Percentiles rank a stretch among this genome's conserved stretches.
These are phyloP conservation scores for Nemotelus pantherinus DNA, from an alignment of 2,888 invertebrate species.

Conservation along the genomic window DNA sequence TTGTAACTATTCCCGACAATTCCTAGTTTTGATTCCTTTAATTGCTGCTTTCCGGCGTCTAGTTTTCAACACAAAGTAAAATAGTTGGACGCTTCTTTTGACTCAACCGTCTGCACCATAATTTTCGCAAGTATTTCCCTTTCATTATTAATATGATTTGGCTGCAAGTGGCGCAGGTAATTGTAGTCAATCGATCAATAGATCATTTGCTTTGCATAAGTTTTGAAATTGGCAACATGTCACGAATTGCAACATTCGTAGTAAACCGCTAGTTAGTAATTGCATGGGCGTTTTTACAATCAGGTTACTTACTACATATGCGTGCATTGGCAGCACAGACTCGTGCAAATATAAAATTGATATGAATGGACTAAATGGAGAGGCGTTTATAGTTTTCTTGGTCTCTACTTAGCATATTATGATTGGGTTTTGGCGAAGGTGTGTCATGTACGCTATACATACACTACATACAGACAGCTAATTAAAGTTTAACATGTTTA, in stretches of 20 bases:
- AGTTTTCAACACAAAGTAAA: neutral
- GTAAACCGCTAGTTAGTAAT: constrained; percentile 8
- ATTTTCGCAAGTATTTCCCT: constrained; percentile 8
- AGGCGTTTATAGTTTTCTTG: too few species aligned
- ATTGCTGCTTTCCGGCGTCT: neutral
- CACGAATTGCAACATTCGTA: constrained; percentile 18
- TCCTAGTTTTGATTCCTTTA: neutral
- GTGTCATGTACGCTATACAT: too few species aligned
- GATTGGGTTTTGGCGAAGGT: too few species aligned
- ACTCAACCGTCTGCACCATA: neutral
- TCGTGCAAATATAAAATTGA: too few species aligned
- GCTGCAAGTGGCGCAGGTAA: neutral
- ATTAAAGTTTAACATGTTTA: too few species aligned
- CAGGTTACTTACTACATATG: too few species aligned
- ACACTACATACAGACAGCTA: too few species aligned
- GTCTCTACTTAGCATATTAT: too few species aligned
- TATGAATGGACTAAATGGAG: too few species aligned
- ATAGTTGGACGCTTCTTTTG: neutral
- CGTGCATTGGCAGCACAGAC: too few species aligned
- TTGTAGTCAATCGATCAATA: neutral
- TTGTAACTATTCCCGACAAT: constrained; percentile 1
- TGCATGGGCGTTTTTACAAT: neutral
- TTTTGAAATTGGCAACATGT: constrained; percentile 22
- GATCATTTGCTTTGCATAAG: constrained; percentile 21
- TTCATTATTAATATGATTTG: constrained; percentile 21